Evolutionary conservation across 2,888 invertebrate genomes (phyloP), one percentile per base, ranked within the genome.

Genomic region (Conops quadrifasciatus): DNA sequence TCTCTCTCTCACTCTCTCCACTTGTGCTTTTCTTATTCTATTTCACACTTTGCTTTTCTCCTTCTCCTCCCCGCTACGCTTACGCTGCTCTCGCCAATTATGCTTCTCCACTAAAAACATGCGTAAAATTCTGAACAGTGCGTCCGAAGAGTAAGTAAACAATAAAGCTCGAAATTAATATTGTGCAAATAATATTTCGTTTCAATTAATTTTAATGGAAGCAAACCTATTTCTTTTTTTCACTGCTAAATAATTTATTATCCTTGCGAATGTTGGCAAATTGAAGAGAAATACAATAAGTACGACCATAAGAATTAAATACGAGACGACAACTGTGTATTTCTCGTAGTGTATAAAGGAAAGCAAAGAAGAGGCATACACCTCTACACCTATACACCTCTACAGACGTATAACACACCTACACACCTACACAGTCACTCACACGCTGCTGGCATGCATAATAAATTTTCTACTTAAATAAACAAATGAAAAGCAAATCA

Each of bases 81-180:
- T 13, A 43, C 15, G 24, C 7, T 49, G 21, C 4, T 16, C 9
- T 67, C 43, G 51, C 43, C n/a, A 64, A 59, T 71, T 64, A 62
- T 64, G 67, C 67, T 66, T 63, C 58, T 45, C 64, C 67, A n/a
- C 36, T 36, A 11, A 16, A 19, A 63, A 51, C 11, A 4, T 73
- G 70, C 70, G 45, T 70, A 70, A 73, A 70, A 69, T 67, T 70
- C 70, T 69, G 71, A 73, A 75, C 76, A 82, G 82, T 83, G 77
- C 82, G 82, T 53, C 83, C 83, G 76, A 83, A 80, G 81, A 83
- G 82, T 83, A 83, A 83, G 82, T 82, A 82, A 75, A 73, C 67
- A 13, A 24, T 21, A 3, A 56, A n/a, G 53, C n/a, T 26, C 24
- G 69, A 51, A 49, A 71, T 36, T 36, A 36, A 43, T 43, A 36